Evolutionary conservation across 2,113 vertebrate genomes (phyloP), one percentile per base, ranked within the genome.

Genomic region (Pedetes capensis): DNA sequence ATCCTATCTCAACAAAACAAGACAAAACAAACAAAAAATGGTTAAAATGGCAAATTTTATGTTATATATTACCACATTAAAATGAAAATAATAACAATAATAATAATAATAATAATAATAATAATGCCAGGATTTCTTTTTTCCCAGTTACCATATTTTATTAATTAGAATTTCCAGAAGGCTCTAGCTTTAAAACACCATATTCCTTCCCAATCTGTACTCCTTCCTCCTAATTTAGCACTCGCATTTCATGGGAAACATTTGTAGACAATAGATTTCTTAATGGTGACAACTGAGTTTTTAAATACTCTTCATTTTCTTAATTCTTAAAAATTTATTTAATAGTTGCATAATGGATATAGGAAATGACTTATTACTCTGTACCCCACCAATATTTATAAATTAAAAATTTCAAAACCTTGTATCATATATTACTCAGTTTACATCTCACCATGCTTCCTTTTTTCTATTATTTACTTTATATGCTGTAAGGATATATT

Each of bases 191-290:
- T 6, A 86, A 82, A 85, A 84, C n/a, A 63, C 10, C 42, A 27
- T 3, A 53, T 94, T 90, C 32, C 14, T 95, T 93, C 92, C 18
- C 44, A 20, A n/a, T 12, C 44, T n/a, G n/a, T n/a, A n/a, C n/a
- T 22, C 2, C 29, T n/a, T n/a, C 20, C 16, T 9, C 17, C 22
- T 59, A 79, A 75, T 51, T 23, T 72, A 25, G 14, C 51, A 42
- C 47, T 93, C 75, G 75, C 20, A 49, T 51, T 81, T 71, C 0
- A 47, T 76, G 20, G 94, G 79, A 87, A 90, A 63, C n/a, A 59
- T 88, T 74, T 79, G 32, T 93, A 37, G 69, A 81, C 86, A 95
- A 47, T 71, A 87, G 37, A 80, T 96, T 27, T 87, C 42, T 44
- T 74, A 5, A 51, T 69, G 66, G 61, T 88, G 34, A 49, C 42